These are phyloP conservation scores for Brachycybe producta DNA, from an alignment of 2,888 invertebrate species.

Conservation along the genomic window DNA sequence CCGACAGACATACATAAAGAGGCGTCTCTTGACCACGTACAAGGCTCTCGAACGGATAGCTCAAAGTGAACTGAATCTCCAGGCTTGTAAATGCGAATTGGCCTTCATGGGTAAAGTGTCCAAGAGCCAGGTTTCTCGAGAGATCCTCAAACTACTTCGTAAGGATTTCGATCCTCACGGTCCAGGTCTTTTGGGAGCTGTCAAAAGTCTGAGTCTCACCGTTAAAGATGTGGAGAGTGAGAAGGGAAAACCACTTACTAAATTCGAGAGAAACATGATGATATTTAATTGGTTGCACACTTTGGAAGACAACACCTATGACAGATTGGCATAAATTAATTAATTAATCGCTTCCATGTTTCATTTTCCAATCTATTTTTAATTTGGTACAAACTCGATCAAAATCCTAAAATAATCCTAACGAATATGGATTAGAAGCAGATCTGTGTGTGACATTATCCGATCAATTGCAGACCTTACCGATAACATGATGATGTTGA, in stretches of 20 bases:
- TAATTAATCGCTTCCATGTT: too few species aligned
- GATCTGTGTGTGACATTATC: too few species aligned
- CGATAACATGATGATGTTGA: too few species aligned
- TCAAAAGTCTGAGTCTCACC: conserved; percentile 42
- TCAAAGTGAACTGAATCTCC: conserved; percentile 71
- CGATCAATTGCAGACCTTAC: too few species aligned
- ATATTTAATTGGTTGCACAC: conserved; percentile 89
- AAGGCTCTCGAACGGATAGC: conserved; percentile 65
- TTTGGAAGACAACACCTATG: conserved; percentile 47
- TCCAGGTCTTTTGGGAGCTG: conserved; percentile 18
- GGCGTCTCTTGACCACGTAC: conserved; percentile 64
- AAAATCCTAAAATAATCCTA: too few species aligned
- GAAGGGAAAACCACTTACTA: conserved; percentile 68
- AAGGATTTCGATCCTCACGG: conserved; percentile 21
- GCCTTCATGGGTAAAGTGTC: conserved; percentile 26
- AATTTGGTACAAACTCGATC: too few species aligned
- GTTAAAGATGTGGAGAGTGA: conserved; percentile 67
- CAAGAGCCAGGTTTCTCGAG: conserved; percentile 21
- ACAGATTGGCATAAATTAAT: conserved; percentile 15
- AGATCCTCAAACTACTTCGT: conserved; percentile 21
- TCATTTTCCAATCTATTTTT: too few species aligned
- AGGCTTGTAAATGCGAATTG: conserved; percentile 30
- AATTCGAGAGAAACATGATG: conserved; percentile 87
- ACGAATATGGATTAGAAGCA: too few species aligned
- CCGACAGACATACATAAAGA: conserved; percentile 65